These are phyloP conservation scores for Ophion ventricosus DNA, from an alignment of 2,888 invertebrate species.

Conservation along the genomic window DNA sequence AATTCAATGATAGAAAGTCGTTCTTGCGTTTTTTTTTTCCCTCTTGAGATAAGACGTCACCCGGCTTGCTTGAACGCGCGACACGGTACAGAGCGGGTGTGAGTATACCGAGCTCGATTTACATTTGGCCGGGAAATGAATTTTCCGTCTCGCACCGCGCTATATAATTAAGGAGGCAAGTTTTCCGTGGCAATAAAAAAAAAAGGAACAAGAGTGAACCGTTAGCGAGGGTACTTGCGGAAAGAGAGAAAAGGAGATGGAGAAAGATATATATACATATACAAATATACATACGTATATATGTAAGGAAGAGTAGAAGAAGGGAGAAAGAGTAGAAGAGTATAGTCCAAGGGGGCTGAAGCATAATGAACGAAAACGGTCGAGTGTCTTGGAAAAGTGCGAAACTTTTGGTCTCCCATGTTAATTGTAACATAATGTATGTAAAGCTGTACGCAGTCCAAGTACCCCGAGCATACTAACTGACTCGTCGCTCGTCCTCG, in stretches of 20 bases:
- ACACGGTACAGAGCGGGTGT: constrained; percentile 23
- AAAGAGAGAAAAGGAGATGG: not conserved
- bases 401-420: constrained; percentile 70
- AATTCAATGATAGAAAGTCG: no score
- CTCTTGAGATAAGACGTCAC: constrained; percentile 2
- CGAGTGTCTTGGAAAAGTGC: constrained; percentile 65
- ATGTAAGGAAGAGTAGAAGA: not conserved
- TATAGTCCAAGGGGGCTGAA: constrained; percentile 36
- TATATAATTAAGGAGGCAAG: constrained; percentile 73
- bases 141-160: constrained; percentile 64
- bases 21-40: no score
- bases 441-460: constrained; percentile 70
- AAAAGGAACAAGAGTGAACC: constrained; percentile 51
- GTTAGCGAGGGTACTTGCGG: constrained; percentile 34
- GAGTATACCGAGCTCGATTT: constrained; percentile 64
- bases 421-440: constrained; percentile 77
- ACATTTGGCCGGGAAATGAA: constrained; percentile 69
- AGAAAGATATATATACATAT: not conserved
- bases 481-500: constrained; percentile 46
- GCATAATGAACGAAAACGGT: constrained; percentile 37
- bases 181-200: constrained; percentile 70
- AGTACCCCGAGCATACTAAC: constrained; percentile 70
- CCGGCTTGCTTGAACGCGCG: constrained; percentile 32
- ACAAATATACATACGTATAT: not conserved
- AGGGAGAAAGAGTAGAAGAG: not conserved